Base-by-base conservation (phyloP, 53 echinoderm and acorn worm genomes). In the Antedon mediterranea region DNA sequence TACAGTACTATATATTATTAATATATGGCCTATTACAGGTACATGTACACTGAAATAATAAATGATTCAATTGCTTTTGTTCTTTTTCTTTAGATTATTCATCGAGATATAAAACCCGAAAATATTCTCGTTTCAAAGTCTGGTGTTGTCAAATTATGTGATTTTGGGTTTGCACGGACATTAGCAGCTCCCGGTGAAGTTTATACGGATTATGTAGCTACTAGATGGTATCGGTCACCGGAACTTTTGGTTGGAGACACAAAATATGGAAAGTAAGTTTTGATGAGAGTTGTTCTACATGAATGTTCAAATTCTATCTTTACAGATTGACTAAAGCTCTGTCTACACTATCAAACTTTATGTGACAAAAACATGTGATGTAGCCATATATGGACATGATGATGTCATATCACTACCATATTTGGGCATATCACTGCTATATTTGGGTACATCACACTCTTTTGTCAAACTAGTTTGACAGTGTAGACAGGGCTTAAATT, bases 81-180 rank as follows among this genome's bases (percentile, higher is more conserved):
- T 70, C 0, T 72, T 71, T 81, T 73, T 32, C 31, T 72, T 57
- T 87, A 92, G 98, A 98, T 98, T 70, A 98, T 98, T 85, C 98
- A 98, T 80, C 84, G 98, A 81, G 98, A 98, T 80, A 92, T 98
- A 26, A 98, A 98, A 74, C 98, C 98, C 43, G 98, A 98, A 71
- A 98, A 98, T 75, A 98, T 98, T 32, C 75, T 98, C 78, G 90
- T 98, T 28, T 98, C 98, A 43, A 98, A 93, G 74, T 93, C 90
- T 1, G 90, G 91, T 43, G 88, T 93, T 7, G 92, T 98, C 32
- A 98, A 98, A 78, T 83, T 98, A 29, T 98, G 98, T 79, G 98
- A 98, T 71, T 98, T 98, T 90, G 98, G 98, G 77, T 98, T 98
- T 88, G 98, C 98, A 23, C 81, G 98, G 81, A 98, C 98, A 71